Evolutionary conservation across 2,797 vertebrate genomes (phyloP).

Genomic region (Octomys mimax): DNA sequence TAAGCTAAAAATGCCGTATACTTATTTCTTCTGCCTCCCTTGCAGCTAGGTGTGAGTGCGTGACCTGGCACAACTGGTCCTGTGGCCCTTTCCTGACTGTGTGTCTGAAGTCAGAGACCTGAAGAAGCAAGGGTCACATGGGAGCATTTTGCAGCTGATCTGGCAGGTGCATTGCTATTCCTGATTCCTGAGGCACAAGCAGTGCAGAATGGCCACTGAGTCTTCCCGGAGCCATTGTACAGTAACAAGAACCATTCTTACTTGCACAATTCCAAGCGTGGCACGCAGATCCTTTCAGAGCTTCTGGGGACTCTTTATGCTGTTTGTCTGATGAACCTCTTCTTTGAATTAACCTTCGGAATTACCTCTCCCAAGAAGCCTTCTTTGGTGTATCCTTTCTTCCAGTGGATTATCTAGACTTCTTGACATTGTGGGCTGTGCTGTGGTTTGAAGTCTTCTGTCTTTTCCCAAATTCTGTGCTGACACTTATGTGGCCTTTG

Average conservation of each 20-base stretch:
- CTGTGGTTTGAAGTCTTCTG: neutral
- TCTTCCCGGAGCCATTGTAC: neutral
- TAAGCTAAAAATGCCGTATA: neutral
- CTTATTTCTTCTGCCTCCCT: neutral
- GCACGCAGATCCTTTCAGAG: neutral
- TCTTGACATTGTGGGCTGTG: neutral
- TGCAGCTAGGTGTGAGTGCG: neutral
- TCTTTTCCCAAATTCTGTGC: neutral
- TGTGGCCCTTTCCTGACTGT: neutral
- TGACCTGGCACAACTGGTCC: neutral
- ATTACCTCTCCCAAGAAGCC: neutral
- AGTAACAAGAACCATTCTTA: neutral
- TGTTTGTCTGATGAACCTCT: accelerated
- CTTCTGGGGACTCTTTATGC: neutral
- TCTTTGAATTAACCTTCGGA: neutral
- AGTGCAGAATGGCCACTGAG: neutral
- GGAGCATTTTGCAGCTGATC: neutral
- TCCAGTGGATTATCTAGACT: neutral
- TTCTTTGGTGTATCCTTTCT: neutral
- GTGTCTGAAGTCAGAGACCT: neutral
- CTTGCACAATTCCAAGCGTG: neutral
- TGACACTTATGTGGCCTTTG: neutral
- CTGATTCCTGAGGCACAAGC: neutral
- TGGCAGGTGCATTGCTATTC: neutral
- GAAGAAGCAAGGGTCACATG: neutral